These are phyloP conservation scores for Cydia strobilella DNA, from an alignment of 1,140 invertebrate genomes.

Conservation along the genomic window DNA sequence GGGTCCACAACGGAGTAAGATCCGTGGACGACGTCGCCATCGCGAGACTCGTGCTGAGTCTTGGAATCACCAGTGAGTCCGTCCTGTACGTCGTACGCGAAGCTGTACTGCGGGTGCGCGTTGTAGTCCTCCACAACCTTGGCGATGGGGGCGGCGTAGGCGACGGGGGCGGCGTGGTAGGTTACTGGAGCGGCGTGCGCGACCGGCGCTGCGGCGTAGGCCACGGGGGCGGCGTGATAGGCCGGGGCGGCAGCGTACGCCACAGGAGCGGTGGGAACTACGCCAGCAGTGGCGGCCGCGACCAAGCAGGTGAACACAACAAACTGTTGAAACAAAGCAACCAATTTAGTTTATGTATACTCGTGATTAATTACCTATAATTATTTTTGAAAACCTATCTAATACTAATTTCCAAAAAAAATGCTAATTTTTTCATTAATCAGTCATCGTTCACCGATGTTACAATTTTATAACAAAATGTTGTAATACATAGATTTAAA, in stretches of 20 bases:
- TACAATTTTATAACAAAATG: no score
- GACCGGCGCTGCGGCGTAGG: conserved; percentile 41
- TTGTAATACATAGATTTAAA: not conserved
- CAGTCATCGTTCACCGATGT: no score
- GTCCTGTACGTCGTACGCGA: conserved; percentile 82
- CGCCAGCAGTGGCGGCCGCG: conserved; percentile 44
- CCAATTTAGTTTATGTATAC: conserved; percentile 22
- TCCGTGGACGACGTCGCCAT: conserved; percentile 82
- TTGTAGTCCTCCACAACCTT: conserved; percentile 68
- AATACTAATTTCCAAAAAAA: not conserved
- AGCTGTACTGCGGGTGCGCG: conserved; percentile 82
- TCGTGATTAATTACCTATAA: conserved; percentile 8
- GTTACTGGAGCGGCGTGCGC: conserved; percentile 45
- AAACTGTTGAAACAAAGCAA: conserved; percentile 43
- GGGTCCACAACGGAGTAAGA: conserved; percentile 81
- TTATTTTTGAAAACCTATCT: no score
- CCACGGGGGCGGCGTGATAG: conserved; percentile 44
- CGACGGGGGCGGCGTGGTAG: conserved; percentile 36
- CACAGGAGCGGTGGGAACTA: conserved; percentile 47
- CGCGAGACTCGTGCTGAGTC: conserved; percentile 49
- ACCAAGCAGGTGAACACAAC: conserved; percentile 45
- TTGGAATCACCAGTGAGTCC: conserved; percentile 63
- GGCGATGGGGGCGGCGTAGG: conserved; percentile 43
- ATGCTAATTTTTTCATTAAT: no score
- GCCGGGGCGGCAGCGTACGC: conserved; percentile 53